A percentile compares a stretch with the other conserved stretches of the same genome.
phyloP scores from a whole-genome alignment of 2,113 vertebrate species.

The Enhydra lutris region DNA sequence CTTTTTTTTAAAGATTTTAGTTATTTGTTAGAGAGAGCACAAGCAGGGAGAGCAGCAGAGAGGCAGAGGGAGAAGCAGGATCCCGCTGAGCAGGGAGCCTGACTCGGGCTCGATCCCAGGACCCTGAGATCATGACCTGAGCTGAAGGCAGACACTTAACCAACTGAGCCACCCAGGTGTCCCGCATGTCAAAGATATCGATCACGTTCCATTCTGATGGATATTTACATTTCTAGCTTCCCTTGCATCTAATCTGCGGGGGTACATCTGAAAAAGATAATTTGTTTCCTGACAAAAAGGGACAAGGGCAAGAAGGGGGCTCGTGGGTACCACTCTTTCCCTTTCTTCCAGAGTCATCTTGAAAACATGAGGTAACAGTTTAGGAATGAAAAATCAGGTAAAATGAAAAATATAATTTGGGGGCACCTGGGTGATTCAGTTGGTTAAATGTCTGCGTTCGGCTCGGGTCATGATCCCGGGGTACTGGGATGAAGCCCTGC shows the following conservation, averaged over 20 bases:
- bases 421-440: too few species aligned
- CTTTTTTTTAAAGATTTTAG: neutral
- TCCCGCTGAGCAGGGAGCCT: too few species aligned
- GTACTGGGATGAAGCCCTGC: accelerated
- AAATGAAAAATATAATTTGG: too few species aligned
- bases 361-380: neutral
- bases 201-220: neutral
- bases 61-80: too few species aligned
- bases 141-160: too few species aligned
- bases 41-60: too few species aligned
- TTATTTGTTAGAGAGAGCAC: too few species aligned
- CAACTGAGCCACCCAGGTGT: too few species aligned
- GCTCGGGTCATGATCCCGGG: neutral
- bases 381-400: neutral
- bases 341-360: neutral
- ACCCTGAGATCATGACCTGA: too few species aligned
- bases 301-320: neutral
- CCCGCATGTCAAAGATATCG: too few species aligned
- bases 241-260: neutral
- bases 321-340: neutral
- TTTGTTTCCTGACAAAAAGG: neutral
- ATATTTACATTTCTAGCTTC: neutral
- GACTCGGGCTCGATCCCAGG: accelerated
- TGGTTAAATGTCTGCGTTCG: too few species aligned
- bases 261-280: neutral